A percentile compares a stretch with the other conserved stretches of the same genome.
phyloP scores from a whole-genome alignment of 1,140 invertebrate species.

The Myzus persicae region DNA sequence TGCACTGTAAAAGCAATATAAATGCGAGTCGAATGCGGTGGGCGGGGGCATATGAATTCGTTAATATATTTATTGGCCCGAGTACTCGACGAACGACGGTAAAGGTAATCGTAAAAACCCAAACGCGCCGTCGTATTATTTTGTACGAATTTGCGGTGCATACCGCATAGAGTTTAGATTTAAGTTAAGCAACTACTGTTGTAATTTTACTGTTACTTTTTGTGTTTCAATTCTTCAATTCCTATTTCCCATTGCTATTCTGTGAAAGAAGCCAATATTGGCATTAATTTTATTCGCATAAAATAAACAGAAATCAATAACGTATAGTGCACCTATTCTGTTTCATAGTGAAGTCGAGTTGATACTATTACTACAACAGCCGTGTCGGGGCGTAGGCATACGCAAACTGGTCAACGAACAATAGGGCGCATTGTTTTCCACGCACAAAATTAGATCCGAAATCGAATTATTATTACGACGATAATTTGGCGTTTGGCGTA shows the following conservation, averaged over 20 bases:
- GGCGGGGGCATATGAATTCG: background rate
- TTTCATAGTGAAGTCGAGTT: too few relatives aligned
- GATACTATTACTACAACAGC: too few relatives aligned
- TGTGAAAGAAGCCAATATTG: too few relatives aligned
- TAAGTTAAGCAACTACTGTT: too few relatives aligned
- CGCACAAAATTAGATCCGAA: background rate
- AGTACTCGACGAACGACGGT: background rate
- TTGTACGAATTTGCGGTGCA: background rate
- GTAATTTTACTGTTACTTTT: too few relatives aligned
- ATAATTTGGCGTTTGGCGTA: background rate
- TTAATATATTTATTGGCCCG: background rate
- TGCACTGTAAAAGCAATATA: slow-evolving; percentile 16
- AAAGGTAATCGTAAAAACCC: background rate
- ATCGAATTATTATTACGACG: background rate
- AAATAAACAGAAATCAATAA: too few relatives aligned
- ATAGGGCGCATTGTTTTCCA: too few relatives aligned
- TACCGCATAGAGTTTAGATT: too few relatives aligned
- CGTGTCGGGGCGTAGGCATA: background rate
- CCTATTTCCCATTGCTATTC: too few relatives aligned
- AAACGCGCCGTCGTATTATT: background rate
- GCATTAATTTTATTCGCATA: too few relatives aligned
- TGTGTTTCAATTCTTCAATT: too few relatives aligned
- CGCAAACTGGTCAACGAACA: background rate
- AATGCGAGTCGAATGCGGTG: background rate
- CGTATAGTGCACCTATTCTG: too few relatives aligned